phyloP scores from a whole-genome alignment of 23 tunicate genomes.

The Oikopleura vanhoeffeni region DNA sequence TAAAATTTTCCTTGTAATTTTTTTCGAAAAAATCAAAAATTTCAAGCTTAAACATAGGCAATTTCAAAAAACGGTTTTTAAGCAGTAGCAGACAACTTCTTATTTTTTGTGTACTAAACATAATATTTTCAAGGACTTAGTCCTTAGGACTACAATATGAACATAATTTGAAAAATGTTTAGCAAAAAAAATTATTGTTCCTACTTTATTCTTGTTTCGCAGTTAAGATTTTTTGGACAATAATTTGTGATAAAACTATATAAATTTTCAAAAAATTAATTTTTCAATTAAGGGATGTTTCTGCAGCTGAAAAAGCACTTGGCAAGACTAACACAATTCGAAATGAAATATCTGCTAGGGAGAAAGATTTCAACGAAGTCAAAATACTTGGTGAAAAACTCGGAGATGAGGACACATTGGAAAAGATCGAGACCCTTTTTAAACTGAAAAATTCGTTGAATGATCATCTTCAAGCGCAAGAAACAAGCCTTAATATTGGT shows the following conservation, averaged over 20 bases:
- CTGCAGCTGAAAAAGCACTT: slow-evolving; percentile 11
- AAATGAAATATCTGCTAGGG: neutral
- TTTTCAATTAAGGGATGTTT: neutral
- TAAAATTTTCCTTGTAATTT: too few relatives aligned
- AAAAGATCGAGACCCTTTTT: neutral
- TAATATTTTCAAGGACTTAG: neutral
- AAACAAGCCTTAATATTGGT: slow-evolving; percentile 1
- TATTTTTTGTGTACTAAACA: too few relatives aligned
- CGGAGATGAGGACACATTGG: neutral
- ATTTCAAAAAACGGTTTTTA: too few relatives aligned
- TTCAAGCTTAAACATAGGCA: too few relatives aligned
- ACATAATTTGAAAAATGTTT: neutral
- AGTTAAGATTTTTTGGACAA: too few relatives aligned
- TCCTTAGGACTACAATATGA: neutral
- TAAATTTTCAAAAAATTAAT: too few relatives aligned
- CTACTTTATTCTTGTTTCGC: too few relatives aligned
- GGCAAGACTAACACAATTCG: neutral
- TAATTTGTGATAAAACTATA: too few relatives aligned
- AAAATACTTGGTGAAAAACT: neutral
- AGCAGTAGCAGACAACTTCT: too few relatives aligned
- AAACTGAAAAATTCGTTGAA: neutral
- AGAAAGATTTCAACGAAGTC: slow-evolving; percentile 7
- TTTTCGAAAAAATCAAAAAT: too few relatives aligned
- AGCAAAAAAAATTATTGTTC: too few relatives aligned
- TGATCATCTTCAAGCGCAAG: neutral